These are phyloP conservation scores for Noturus placidus DNA, from an alignment of 2,113 vertebrate species.

Conservation along the genomic window DNA sequence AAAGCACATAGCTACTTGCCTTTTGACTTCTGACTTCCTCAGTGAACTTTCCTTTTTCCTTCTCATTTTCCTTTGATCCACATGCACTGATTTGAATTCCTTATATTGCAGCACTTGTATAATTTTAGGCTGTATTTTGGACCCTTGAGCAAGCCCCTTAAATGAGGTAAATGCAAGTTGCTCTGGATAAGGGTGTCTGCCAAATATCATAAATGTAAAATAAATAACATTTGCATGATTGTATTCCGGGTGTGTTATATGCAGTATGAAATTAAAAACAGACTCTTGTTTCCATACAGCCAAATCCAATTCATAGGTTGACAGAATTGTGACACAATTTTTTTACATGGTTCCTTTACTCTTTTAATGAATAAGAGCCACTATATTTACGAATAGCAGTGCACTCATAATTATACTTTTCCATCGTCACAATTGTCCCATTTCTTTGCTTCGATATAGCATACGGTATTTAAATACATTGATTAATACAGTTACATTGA, in stretches of 20 bases:
- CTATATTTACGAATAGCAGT: not conserved
- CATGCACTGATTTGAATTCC: not conserved
- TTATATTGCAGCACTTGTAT: not conserved
- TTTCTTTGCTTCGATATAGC: not conserved
- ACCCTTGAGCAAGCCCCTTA: too few species aligned
- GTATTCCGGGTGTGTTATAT: not conserved
- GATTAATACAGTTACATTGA: not conserved
- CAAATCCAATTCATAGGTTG: not conserved
- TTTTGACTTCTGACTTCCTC: not conserved
- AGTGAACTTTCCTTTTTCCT: not conserved
- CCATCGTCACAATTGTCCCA: not conserved
- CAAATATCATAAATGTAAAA: too few species aligned
- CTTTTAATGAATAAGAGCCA: not conserved
- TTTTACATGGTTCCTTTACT: not conserved
- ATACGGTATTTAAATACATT: not conserved
- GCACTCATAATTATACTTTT: not conserved
- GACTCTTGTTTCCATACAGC: not conserved
- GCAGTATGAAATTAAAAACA: not conserved
- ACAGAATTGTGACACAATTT: not conserved
- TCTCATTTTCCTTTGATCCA: not conserved
- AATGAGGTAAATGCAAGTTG: too few species aligned
- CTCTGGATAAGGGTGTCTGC: too few species aligned
- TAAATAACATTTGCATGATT: not conserved
- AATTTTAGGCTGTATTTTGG: not conserved
- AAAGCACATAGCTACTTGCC: not conserved